phyloP scores from a whole-genome alignment of 2,797 vertebrate genomes.

The Naso thynnoides region DNA sequence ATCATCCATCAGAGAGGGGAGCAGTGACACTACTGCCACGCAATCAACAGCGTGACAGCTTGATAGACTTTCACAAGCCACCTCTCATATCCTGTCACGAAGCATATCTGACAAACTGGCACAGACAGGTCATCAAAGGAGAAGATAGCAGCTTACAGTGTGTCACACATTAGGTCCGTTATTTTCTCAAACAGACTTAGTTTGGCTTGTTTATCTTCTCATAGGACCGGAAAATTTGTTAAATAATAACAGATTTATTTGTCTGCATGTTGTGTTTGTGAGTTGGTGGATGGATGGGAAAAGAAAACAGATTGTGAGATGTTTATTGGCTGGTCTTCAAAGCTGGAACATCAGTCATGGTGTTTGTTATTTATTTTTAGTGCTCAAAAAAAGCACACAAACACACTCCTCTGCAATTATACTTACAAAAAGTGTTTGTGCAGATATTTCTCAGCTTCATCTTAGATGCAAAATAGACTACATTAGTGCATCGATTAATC shows the following conservation, averaged over 20 bases:
- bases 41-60: slow-evolving; percentile 63
- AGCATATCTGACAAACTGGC: slow-evolving; percentile 46
- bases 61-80: slow-evolving; percentile 60
- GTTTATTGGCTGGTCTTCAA: slow-evolving; percentile 11
- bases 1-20: slow-evolving; percentile 52
- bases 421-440: not conserved
- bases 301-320: slow-evolving; percentile 1
- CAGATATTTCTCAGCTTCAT: not conserved
- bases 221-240: not conserved
- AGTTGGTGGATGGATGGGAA: not conserved
- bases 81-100: slow-evolving; percentile 51
- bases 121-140: slow-evolving; percentile 33
- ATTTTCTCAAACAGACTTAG: slow-evolving; percentile 6
- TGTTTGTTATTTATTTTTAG: too few relatives aligned
- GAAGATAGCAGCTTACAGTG: slow-evolving; percentile 8
- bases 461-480: not conserved
- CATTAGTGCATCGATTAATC: not conserved
- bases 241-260: slow-evolving; percentile 9
- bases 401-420: not conserved
- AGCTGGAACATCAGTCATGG: not conserved
- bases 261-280: not conserved
- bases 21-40: slow-evolving; percentile 43
- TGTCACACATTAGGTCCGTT: slow-evolving; percentile 23
- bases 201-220: slow-evolving; percentile 13
- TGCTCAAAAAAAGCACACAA: not conserved